Evolutionary conservation across 2,797 vertebrate species (phyloP).

Genomic region (Todus mexicanus): DNA sequence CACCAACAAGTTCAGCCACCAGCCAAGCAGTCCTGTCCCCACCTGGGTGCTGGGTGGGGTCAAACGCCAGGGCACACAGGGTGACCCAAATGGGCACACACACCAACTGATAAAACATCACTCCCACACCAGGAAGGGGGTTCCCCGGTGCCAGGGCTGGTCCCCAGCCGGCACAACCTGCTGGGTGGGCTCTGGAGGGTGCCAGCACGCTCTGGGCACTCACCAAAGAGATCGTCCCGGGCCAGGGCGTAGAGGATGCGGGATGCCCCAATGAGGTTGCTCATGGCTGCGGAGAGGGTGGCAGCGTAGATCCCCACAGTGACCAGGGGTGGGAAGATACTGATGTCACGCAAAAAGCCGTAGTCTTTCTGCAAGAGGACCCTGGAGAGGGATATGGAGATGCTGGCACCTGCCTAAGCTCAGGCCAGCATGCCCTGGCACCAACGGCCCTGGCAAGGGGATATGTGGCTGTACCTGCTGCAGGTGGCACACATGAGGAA

Average conservation of each 20-base stretch:
- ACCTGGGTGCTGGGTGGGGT: neutral
- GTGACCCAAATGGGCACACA: neutral
- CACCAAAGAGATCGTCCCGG: constrained; percentile 87
- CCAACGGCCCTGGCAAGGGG: accelerated
- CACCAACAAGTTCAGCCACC: neutral
- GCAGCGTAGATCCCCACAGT: constrained; percentile 87
- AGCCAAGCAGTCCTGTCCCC: neutral
- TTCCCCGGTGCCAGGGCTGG: neutral
- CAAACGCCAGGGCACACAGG: neutral
- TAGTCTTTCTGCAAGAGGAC: constrained; percentile 85
- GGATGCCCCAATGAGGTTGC: constrained; percentile 89
- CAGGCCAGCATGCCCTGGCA: neutral
- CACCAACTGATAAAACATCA: neutral
- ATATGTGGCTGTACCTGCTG: constrained; percentile 73
- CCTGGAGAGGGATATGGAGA: constrained; percentile 47
- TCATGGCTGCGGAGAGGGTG: constrained; percentile 89
- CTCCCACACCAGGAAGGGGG: neutral
- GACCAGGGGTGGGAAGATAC: constrained; percentile 85
- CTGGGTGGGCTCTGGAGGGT: neutral
- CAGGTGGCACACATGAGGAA: constrained; percentile 88
- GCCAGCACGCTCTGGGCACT: neutral
- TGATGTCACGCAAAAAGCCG: constrained; percentile 86
- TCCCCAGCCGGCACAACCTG: neutral
- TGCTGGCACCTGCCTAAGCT: accelerated
- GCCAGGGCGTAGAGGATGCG: constrained; percentile 89